These are phyloP conservation scores for Urocynchramus pylzowi DNA, from an alignment of 2,113 vertebrate species.

Conservation along the genomic window DNA sequence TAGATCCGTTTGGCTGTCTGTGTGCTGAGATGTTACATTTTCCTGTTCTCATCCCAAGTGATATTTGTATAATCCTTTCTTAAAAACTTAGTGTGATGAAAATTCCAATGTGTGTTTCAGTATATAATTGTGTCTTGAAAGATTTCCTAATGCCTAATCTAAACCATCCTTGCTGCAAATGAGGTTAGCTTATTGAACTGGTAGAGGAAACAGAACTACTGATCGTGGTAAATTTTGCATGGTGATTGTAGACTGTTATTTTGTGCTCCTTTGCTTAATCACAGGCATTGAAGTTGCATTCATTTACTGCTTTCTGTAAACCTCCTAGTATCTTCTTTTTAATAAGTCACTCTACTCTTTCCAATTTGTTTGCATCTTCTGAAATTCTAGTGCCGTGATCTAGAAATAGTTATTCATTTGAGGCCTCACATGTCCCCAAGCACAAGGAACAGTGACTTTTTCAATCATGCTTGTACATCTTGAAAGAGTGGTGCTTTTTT, in stretches of 20 bases:
- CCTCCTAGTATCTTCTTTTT: neutral
- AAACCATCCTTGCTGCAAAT: neutral
- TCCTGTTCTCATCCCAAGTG: neutral
- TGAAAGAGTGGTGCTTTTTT: neutral
- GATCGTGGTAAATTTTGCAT: neutral
- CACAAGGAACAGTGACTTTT: neutral
- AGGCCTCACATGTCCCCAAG: neutral
- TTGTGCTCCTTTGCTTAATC: neutral
- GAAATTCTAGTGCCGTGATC: neutral
- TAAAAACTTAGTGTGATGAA: neutral
- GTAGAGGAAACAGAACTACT: neutral
- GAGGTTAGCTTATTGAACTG: neutral
- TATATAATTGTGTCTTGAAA: neutral
- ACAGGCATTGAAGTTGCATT: neutral
- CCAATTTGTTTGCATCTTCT: neutral
- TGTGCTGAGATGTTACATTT: neutral
- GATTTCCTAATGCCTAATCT: neutral
- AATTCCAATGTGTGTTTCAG: neutral
- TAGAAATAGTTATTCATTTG: neutral
- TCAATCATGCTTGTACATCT: neutral
- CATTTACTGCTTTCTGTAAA: neutral
- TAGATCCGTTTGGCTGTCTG: neutral
- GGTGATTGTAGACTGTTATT: neutral
- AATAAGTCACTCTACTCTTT: neutral
- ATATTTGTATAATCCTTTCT: neutral